Evolutionary conservation across 1,140 invertebrate genomes (phyloP).

Genomic region (Drosophila quadrilineata): DNA sequence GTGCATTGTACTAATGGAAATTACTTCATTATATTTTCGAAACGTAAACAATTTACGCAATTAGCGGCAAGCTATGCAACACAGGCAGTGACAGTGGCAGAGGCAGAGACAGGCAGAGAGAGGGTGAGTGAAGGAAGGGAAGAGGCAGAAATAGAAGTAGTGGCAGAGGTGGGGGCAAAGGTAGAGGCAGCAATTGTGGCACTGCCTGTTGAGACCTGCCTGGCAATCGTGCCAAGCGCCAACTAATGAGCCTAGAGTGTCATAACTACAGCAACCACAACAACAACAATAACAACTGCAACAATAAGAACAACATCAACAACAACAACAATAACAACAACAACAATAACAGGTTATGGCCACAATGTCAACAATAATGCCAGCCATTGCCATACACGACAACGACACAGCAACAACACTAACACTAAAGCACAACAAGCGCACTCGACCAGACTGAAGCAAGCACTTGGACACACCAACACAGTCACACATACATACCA

Average conservation of each 20-base stretch:
- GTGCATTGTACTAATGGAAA: constrained; percentile 72
- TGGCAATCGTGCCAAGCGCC: constrained; percentile 69
- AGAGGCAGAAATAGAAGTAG: too few species aligned
- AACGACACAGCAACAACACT: constrained; percentile 29
- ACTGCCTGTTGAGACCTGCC: constrained; percentile 10
- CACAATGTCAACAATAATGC: constrained; percentile 45
- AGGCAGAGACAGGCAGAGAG: constrained; percentile 3
- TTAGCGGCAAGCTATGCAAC: constrained; percentile 59
- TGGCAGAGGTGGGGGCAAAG: neutral
- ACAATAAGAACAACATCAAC: constrained; percentile 14
- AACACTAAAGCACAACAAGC: constrained; percentile 55
- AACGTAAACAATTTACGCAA: constrained; percentile 78
- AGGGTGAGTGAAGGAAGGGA: too few species aligned
- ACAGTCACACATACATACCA: too few species aligned
- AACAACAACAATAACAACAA: constrained; percentile 39
- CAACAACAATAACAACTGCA: constrained; percentile 7
- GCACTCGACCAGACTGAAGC: constrained; percentile 36
- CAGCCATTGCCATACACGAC: constrained; percentile 19
- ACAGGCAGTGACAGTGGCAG: constrained; percentile 17
- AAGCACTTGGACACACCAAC: constrained; percentile 14
- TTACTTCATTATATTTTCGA: constrained; percentile 77
- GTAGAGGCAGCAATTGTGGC: constrained; percentile 34
- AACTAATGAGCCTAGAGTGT: constrained; percentile 75
- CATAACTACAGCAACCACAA: constrained; percentile 56
- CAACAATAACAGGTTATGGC: constrained; percentile 46